Conservation (phyloP, 2,797 vertebrate genomes). For the Epinephelus awoara region DNA sequence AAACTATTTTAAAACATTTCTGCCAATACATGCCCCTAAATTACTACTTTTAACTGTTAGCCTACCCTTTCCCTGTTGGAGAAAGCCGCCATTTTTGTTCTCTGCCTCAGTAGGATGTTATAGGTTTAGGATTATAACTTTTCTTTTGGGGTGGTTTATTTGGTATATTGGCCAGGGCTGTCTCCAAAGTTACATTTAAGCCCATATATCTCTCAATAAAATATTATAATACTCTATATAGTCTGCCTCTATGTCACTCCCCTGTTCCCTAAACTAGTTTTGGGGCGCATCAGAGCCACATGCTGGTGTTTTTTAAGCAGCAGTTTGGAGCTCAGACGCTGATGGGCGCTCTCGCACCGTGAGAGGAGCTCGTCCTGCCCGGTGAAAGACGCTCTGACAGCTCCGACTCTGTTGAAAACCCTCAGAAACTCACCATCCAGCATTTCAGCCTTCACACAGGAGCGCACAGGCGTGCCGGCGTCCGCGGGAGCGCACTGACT, state of each 20-base stretch:
- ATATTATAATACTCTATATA: neutral
- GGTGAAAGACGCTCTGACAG: constrained; percentile 24
- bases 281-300: neutral
- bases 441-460: constrained; percentile 29
- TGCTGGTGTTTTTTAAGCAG: neutral
- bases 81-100: neutral
- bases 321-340: constrained; percentile 32
- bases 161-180: neutral
- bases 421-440: constrained; percentile 45
- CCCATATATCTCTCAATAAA: no score
- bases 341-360: constrained; percentile 47
- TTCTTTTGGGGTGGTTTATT: neutral
- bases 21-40: no score
- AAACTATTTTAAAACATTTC: no score
- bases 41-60: no score
- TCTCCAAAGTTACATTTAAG: no score
- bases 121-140: no score
- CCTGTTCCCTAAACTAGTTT: neutral
- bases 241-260: neutral
- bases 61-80: no score
- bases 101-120: no score
- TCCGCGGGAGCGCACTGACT: constrained; percentile 22
- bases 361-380: neutral
- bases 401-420: constrained; percentile 12
- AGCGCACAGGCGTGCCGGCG: constrained; percentile 38